Percentiles rank a stretch among this genome's conserved stretches.
Conservation (phyloP, 2,797 vertebrate genomes). For the Notolepis coatsorum region DNA sequence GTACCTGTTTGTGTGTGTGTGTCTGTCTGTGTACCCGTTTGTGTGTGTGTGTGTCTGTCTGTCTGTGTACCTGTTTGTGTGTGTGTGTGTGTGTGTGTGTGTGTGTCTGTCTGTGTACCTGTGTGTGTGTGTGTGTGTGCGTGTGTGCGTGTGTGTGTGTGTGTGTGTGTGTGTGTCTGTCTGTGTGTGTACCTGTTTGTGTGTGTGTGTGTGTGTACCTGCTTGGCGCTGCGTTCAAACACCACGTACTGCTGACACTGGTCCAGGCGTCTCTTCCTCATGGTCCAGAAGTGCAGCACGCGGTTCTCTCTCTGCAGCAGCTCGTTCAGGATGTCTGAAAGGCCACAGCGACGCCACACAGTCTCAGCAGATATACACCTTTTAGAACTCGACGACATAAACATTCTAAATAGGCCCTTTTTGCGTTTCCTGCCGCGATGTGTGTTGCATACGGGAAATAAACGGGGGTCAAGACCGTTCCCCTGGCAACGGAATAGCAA, state of each 20-base stretch:
- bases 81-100: background rate
- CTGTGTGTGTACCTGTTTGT: background rate
- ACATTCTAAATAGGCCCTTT: no score
- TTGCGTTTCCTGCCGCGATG: no score
- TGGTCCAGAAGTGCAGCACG: conserved; percentile 90
- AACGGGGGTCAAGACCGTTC: no score
- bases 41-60: conserved; percentile 9
- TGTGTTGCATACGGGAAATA: no score
- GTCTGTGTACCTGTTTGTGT: background rate
- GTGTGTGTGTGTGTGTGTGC: background rate
- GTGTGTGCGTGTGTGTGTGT: background rate
- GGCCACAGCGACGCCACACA: conserved; percentile 10
- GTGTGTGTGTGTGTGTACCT: no score
- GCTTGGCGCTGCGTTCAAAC: conserved; percentile 89
- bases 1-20: background rate
- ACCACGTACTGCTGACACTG: conserved; percentile 91
- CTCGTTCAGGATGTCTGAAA: conserved; percentile 90
- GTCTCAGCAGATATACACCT: background rate
- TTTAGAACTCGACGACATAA: no score
- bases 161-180: background rate
- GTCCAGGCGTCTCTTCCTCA: conserved; percentile 88
- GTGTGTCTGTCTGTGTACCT: conserved; percentile 52
- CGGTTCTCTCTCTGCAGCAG: conserved; percentile 90
- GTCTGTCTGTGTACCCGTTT: conserved; percentile 1
- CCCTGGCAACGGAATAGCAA: no score